Conservation (phyloP, 2,797 vertebrate genomes). For the Xiphophorus birchmanni region DNA sequence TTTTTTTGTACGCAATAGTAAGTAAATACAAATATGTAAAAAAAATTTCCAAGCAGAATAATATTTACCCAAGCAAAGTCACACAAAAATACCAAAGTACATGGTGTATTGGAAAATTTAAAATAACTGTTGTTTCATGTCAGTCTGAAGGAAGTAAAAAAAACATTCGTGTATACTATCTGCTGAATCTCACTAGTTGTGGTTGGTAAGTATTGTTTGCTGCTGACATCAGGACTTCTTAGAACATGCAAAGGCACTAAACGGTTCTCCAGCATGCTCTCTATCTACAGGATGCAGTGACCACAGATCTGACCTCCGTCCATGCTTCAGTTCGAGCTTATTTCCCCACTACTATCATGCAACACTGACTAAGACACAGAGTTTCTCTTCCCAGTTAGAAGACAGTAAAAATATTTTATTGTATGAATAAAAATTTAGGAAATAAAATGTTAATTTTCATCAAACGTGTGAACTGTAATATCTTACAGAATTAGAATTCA, state of each 20-base stretch:
- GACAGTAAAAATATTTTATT: neutral
- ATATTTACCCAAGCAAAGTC: neutral
- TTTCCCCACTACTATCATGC: conserved; percentile 77
- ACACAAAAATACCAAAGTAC: neutral
- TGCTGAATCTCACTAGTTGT: conserved; percentile 3
- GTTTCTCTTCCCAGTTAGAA: conserved; percentile 38
- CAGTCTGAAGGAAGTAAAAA: neutral
- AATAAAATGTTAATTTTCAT: neutral
- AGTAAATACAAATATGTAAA: neutral
- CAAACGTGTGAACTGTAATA: neutral
- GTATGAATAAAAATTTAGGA: neutral
- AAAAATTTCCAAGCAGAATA: too few relatives aligned
- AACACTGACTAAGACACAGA: conserved; percentile 78
- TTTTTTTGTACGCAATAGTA: neutral
- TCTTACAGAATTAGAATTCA: neutral
- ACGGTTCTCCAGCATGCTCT: conserved; percentile 3
- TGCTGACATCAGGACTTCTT: conserved; percentile 13
- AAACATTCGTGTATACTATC: neutral
- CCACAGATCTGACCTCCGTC: conserved; percentile 7
- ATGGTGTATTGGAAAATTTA: neutral
- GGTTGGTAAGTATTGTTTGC: conserved; percentile 4
- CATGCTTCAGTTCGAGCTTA: conserved; percentile 71
- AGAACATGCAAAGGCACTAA: conserved; percentile 11
- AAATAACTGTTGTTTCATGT: neutral
- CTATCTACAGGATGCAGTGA: conserved; percentile 25